Base-by-base conservation (phyloP, 2,797 vertebrate genomes). In the Acanthopagrus latus region DNA sequence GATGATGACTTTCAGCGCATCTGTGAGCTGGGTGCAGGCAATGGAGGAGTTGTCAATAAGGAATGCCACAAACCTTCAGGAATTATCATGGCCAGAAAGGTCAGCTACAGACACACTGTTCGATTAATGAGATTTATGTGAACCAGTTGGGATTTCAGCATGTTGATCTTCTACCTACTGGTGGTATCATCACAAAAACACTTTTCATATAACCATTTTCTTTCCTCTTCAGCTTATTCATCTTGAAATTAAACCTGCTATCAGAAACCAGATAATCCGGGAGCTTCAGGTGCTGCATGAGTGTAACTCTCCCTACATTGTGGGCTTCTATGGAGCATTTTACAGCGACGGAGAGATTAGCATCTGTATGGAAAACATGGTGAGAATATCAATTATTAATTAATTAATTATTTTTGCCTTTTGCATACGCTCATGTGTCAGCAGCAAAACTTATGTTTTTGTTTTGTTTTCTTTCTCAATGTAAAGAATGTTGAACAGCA, bases 331-430 rank as follows among this genome's bases (percentile, higher is more conserved):
- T 0, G 98, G 98, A 12, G 96, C 97, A 23, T 98, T 98, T 93
- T 99, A 98, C 94, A 98, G 95, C 0, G 97, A 99, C 0, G 97
- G 97, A 0, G 97, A 98, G 94, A 98, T 98, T 89, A 98, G 97
- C 93, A 97, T 99, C 92, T 98, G 97, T 89, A 99, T 99, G 97
- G 97, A 99, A 88, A 97, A 98, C 94, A 98, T 98, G 97, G 97
- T 98, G 77, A 93, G 90, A 67, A 13, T 64, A n/a, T n/a, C n/a
- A n/a, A n/a, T n/a, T n/a, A n/a, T n/a, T n/a, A n/a, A n/a, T n/a
- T n/a, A n/a, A n/a, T n/a, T 50, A 0, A n/a, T n/a, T n/a, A n/a
- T n/a, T 76, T 62, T 33, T 44, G 1, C 51, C 5, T 43, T 65
- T 43, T 50, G 0, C 27, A n/a, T 46, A 3, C 2, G 8, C 11